A percentile compares a stretch with the other conserved stretches of the same genome.
phyloP scores from a whole-genome alignment of 1,140 invertebrate genomes.

The Drosophila takahashii region DNA sequence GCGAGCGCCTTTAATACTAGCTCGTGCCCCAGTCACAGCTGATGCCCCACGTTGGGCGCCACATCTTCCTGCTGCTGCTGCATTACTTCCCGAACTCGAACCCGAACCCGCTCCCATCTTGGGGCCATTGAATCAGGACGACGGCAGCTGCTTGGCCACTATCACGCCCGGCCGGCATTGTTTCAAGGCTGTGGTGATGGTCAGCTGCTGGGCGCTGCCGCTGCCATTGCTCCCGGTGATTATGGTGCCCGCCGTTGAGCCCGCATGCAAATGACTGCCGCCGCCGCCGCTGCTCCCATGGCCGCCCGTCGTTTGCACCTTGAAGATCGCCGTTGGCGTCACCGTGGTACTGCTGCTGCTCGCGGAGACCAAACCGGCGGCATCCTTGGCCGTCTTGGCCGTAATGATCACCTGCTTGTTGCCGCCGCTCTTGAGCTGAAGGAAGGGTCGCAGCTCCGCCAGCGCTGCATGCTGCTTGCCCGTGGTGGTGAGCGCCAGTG shows the following conservation, averaged over 20 bases:
- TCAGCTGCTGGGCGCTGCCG: slow-evolving; percentile 57
- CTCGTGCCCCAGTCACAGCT: slow-evolving; percentile 26
- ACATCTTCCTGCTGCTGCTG: slow-evolving; percentile 24
- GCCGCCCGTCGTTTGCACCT: slow-evolving; percentile 66
- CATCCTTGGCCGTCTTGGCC: slow-evolving; percentile 63
- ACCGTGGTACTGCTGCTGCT: slow-evolving; percentile 38
- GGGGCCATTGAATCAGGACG: slow-evolving; percentile 80
- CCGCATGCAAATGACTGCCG: slow-evolving; percentile 19
- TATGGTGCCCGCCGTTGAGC: slow-evolving; percentile 16
- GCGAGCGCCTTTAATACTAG: slow-evolving; percentile 70
- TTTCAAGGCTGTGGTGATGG: slow-evolving; percentile 85
- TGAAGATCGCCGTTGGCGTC: slow-evolving; percentile 79
- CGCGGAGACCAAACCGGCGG: slow-evolving; percentile 18
- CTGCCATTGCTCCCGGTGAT: slow-evolving; percentile 52
- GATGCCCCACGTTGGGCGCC: slow-evolving; percentile 20
- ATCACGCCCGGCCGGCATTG: slow-evolving; percentile 94
- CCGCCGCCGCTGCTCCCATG: neutral
- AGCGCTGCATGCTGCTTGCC: slow-evolving; percentile 85
- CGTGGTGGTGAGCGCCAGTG: slow-evolving; percentile 90
- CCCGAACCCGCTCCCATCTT: slow-evolving; percentile 25
- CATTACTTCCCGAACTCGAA: slow-evolving; percentile 10
- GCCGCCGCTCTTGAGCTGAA: slow-evolving; percentile 86
- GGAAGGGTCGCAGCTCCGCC: slow-evolving; percentile 88
- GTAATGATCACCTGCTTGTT: slow-evolving; percentile 78
- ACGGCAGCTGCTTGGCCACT: slow-evolving; percentile 90